Evolutionary conservation across 1,140 invertebrate species (phyloP).

Genomic region (Pantala flavescens): DNA sequence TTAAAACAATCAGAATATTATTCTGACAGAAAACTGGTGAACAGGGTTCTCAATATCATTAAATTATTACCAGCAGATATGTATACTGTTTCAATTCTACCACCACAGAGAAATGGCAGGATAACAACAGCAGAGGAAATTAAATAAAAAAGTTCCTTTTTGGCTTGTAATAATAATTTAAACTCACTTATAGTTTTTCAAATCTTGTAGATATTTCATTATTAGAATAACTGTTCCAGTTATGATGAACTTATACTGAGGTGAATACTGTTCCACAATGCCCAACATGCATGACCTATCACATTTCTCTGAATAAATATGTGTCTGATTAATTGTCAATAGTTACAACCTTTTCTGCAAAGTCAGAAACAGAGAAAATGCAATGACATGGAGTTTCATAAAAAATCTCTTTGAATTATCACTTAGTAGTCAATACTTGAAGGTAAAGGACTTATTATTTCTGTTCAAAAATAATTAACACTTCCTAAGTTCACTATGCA

Average conservation of each 20-base stretch:
- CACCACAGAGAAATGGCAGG: not conserved
- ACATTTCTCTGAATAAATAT: conserved; percentile 10
- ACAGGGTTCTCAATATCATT: not conserved
- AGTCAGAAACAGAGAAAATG: conserved; percentile 6
- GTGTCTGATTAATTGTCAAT: not conserved
- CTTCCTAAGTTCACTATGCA: not conserved
- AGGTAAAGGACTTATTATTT: not conserved
- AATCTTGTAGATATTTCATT: not conserved
- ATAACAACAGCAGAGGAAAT: not conserved
- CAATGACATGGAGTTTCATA: not conserved
- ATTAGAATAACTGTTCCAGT: not conserved
- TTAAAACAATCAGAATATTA: not conserved
- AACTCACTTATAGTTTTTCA: not conserved
- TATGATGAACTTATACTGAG: conserved; percentile 4
- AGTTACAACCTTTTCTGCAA: not conserved
- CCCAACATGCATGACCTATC: conserved; percentile 1
- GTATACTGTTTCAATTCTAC: not conserved
- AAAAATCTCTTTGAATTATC: conserved; percentile 1
- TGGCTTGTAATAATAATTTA: not conserved
- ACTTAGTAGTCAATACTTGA: not conserved
- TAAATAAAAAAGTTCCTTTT: not conserved
- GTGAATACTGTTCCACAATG: conserved; percentile 5
- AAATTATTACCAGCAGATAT: not conserved
- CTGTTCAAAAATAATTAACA: not conserved
- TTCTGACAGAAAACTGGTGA: not conserved